Evolutionary conservation across 2,888 invertebrate species (phyloP), one percentile per base, ranked within the genome.

Genomic region (Chymomyza fuscimana): DNA sequence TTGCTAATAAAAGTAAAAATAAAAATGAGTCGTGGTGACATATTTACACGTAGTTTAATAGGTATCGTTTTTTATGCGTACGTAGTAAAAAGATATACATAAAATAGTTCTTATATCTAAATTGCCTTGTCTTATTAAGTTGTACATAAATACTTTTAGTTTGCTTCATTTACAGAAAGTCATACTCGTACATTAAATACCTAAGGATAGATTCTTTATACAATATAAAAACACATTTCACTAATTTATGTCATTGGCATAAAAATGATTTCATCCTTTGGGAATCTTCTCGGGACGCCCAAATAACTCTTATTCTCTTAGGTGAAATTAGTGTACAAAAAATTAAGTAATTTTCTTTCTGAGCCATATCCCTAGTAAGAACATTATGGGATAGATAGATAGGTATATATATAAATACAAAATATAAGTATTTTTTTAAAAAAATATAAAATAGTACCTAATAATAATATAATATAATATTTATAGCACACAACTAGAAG

Each of bases 181-280:
- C 40, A 12, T 46, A 46, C 40, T 46, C 40, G 12, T 46, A 46
- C 40, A 46, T 46, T 46, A 46, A 12, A 46, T 46, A 46, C 12
- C 40, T 46, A 46, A 4, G 40, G 4, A 12, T 46, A 12, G 12
- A 46, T 46, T 62, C n/a, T 51, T 86, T 79, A 79, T 46, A 46
- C 40, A 46, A 46, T 88, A 86, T 75, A 86, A 86, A 86, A 86
- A 86, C 88, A 86, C 88, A 85, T 88, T 86, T 87, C 73, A 82
- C 88, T 86, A 88, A 85, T 88, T 87, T 87, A 77, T 81, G 75
- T 73, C 66, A 70, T 36, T 73, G 73, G 73, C 87, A 71, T 83
- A 86, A 32, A 32, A 32, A 32, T 32, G 32, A 32, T 32, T 32
- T 32, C 5, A 32, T 32, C 9, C 32, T 32, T 32, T 32, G 32